These are phyloP conservation scores for Cydia splendana DNA, from an alignment of 1,140 invertebrate genomes.

Conservation along the genomic window DNA sequence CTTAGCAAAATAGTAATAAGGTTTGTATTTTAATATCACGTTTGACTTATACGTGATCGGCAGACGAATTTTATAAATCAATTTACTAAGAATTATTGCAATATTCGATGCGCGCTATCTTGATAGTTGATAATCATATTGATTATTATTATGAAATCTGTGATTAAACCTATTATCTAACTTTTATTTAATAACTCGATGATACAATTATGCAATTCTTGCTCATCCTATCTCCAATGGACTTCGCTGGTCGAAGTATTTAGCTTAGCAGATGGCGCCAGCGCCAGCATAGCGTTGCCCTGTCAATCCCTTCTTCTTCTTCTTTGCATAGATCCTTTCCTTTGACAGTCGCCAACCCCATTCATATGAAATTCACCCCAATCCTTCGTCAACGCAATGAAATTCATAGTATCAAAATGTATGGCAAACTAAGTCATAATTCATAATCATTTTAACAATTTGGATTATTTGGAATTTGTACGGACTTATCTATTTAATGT, in stretches of 20 bases:
- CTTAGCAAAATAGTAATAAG: neutral
- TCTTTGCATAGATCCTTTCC: no score
- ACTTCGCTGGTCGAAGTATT: no score
- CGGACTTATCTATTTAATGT: no score
- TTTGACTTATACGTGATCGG: neutral
- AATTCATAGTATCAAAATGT: neutral
- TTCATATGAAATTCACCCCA: no score
- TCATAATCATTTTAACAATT: no score
- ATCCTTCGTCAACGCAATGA: neutral
- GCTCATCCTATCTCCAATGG: no score
- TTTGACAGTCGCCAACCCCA: no score
- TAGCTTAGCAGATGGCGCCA: no score
- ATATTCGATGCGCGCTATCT: neutral
- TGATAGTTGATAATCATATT: conserved; percentile 5
- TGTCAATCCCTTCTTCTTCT: no score
- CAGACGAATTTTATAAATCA: neutral
- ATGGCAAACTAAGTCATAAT: no score
- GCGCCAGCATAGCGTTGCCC: no score
- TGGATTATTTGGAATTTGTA: no score
- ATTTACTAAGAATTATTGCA: conserved; percentile 22
- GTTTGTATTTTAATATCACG: neutral
- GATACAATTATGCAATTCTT: neutral
- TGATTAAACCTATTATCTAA: neutral
- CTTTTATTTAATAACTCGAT: neutral
- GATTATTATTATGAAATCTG: conserved; percentile 26